Percentiles rank a stretch among this genome's conserved stretches.
phyloP scores from a whole-genome alignment of 2,797 vertebrate genomes.

The Lepilemur septentrionalis region DNA sequence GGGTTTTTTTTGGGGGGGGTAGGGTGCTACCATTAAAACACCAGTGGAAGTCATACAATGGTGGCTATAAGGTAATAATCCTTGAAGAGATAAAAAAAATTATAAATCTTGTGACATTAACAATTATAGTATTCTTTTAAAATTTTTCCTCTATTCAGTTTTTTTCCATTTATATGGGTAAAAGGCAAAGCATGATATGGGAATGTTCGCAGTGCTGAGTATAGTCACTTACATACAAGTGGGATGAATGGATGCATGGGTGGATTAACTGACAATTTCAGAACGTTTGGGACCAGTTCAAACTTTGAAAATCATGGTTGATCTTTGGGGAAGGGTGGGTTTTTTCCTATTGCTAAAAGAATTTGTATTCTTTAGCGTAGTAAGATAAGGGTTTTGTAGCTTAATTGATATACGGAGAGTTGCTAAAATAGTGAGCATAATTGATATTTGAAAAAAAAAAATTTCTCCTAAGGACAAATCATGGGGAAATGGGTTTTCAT shows the following conservation, averaged over 20 bases:
- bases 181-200: not conserved
- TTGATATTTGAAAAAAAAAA: not conserved
- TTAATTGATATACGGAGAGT: not conserved
- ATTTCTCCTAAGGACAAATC: not conserved
- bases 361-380: constrained; percentile 14
- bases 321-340: not conserved
- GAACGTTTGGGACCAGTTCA: not conserved
- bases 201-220: not conserved
- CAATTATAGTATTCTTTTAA: not conserved
- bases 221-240: not conserved
- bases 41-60: not conserved
- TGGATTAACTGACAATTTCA: not conserved
- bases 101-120: not conserved
- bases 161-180: not conserved
- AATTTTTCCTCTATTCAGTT: not conserved
- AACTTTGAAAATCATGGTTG: not conserved
- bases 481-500: not conserved
- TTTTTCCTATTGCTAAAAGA: not conserved
- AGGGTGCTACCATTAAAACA: not conserved
- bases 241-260: not conserved
- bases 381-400: not conserved
- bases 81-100: not conserved
- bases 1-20: not conserved
- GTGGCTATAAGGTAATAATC: not conserved
- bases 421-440: not conserved